These are phyloP conservation scores for Monomorium pharaonis DNA, from an alignment of 1,140 invertebrate species.

Conservation along the genomic window DNA sequence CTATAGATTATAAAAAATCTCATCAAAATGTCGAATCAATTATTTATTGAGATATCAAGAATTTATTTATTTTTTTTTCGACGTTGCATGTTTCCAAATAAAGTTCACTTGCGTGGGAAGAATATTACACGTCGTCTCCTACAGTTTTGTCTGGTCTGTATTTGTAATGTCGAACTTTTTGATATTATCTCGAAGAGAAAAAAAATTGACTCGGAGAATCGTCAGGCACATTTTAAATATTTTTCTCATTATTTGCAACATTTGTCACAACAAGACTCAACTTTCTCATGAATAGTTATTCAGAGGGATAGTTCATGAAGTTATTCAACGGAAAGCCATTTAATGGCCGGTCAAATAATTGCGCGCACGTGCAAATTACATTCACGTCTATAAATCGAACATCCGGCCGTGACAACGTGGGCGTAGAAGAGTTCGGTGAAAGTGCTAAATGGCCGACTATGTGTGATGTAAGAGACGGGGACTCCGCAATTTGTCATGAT, in stretches of 20 bases:
- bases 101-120: neutral
- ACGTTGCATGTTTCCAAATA: neutral
- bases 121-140: neutral
- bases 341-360: neutral
- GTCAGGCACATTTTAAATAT: neutral
- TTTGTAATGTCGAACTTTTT: too few species aligned
- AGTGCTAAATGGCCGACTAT: constrained; percentile 28
- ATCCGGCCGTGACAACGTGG: constrained; percentile 14
- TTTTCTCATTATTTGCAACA: neutral
- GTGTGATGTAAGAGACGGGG: constrained; percentile 34
- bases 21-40: neutral
- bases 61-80: neutral
- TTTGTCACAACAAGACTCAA: neutral
- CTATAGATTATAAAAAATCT: neutral
- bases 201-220: neutral
- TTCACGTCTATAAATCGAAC: constrained; percentile 17
- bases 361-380: neutral
- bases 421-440: constrained; percentile 50
- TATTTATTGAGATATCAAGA: neutral
- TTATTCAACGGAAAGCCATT: neutral
- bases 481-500: neutral
- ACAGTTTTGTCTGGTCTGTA: too few species aligned
- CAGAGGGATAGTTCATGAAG: neutral
- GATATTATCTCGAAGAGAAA: neutral
- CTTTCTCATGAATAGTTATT: neutral